Base-by-base conservation (phyloP, 2,797 vertebrate species). In the Cyclopterus lumpus region DNA sequence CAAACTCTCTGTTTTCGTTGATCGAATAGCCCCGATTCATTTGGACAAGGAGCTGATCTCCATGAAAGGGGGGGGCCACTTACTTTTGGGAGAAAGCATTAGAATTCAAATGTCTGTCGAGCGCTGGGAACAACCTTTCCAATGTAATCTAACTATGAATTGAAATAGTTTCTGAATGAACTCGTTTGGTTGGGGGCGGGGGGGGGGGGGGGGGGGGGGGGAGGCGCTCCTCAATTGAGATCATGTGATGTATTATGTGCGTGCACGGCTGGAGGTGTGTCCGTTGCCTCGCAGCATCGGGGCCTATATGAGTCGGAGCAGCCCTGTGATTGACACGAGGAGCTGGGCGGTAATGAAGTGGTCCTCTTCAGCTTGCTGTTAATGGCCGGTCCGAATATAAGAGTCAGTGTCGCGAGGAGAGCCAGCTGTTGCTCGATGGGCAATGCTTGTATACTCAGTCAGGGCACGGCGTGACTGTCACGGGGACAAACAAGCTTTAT, bases 331-430 rank as follows among this genome's bases (percentile, higher is more conserved):
- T 76, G 86, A 82, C 73, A 71, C 2, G 30, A 77, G 55, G 71
- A 81, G 72, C 72, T n/a, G 36, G 55, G 72, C 73, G 67, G 67
- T 89, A 88, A 92, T 91, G 68, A 89, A 91, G 87, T 87, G 79
- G 72, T 89, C 81, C 75, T 69, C 83, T 85, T 73, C 48, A 83
- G 81, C 71, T 67, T 9, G 51, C 51, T 4, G 22, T 22, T 26
- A 26, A 53, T 53, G 51, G 51, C 22, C 51, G 24, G 15, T 20
- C 20, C 66, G 85, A 40, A 76, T 73, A 61, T 63, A 24, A n/a
- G 48, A 73, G 49, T 48, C 60, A 28, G 70, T 75, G 78, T 71
- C 24, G n/a, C 12, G 36, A 53, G 42, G 51, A 32, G 46, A 71
- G 64, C 58, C 67, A 67, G 44, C 57, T 72, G 58, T 34, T 40